These are phyloP conservation scores for Aphis gossypii DNA, from an alignment of 1,140 invertebrate species.

Conservation along the genomic window DNA sequence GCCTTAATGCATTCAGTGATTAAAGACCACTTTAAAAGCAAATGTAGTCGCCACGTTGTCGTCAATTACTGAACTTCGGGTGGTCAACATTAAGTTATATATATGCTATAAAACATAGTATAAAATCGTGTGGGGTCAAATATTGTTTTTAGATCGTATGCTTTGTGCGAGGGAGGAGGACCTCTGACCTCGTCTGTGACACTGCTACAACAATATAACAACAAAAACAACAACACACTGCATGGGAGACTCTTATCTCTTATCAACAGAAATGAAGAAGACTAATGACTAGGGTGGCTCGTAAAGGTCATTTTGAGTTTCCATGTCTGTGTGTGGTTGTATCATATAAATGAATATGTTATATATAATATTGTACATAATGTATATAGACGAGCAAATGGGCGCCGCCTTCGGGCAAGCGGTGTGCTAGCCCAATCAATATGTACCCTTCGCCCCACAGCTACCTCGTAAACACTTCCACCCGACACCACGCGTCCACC, in stretches of 20 bases:
- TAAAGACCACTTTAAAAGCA: neutral
- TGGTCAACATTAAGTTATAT: neutral
- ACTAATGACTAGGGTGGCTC: neutral
- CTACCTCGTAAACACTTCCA: neutral
- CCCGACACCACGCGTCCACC: neutral
- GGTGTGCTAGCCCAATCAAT: neutral
- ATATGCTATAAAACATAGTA: neutral
- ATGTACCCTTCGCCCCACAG: neutral
- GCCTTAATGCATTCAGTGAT: neutral
- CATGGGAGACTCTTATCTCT: neutral
- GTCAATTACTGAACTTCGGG: neutral
- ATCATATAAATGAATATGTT: neutral
- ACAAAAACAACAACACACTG: neutral
- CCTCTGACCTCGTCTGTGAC: neutral
- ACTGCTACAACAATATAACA: neutral
- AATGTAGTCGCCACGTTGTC: neutral
- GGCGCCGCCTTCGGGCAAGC: neutral
- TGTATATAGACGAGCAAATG: neutral
- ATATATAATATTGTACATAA: constrained; percentile 12
- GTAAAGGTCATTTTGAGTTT: neutral
- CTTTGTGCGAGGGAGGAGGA: neutral
- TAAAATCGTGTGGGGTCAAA: neutral
- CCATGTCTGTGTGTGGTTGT: neutral
- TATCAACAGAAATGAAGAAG: constrained; percentile 3
- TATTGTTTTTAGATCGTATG: neutral